Conservation (phyloP, 2,888 invertebrate genomes). For the Halictus ligatus region DNA sequence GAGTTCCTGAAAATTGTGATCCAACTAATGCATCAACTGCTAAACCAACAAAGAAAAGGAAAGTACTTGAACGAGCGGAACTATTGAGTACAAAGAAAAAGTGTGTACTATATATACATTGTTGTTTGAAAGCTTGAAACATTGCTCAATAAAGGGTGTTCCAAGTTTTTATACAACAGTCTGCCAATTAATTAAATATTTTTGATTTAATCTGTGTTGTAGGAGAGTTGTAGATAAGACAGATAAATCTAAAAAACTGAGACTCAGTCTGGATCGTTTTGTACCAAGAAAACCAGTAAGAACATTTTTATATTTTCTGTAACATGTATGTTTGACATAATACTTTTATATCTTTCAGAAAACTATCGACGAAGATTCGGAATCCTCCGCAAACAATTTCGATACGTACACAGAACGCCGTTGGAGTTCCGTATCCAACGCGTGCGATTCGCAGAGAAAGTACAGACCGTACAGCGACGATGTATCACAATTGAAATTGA, state of each 20-base stretch:
- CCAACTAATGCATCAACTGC: conserved; percentile 86
- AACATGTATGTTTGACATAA: conserved; percentile 6
- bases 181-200: neutral
- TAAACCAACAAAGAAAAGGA: conserved; percentile 88
- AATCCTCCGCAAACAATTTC: conserved; percentile 68
- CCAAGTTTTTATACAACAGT: neutral
- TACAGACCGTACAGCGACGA: conserved; percentile 68
- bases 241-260: conserved; percentile 79
- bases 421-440: conserved; percentile 86
- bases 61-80: conserved; percentile 86
- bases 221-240: conserved; percentile 75
- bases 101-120: conserved; percentile 83
- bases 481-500: conserved; percentile 64
- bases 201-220: conserved; percentile 39
- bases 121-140: neutral
- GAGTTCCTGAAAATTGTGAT: conserved; percentile 64
- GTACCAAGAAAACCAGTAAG: conserved; percentile 77
- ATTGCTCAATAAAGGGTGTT: neutral
- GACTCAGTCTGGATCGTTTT: conserved; percentile 81
- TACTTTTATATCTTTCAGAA: conserved; percentile 67
- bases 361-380: conserved; percentile 66
- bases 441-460: conserved; percentile 77
- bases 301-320: conserved; percentile 8
- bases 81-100: conserved; percentile 89
- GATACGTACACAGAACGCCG: conserved; percentile 84